A percentile compares a stretch with the other conserved stretches of the same genome.
These are phyloP conservation scores for Hucho hucho DNA, from an alignment of 2,113 vertebrate species.

Conservation along the genomic window DNA sequence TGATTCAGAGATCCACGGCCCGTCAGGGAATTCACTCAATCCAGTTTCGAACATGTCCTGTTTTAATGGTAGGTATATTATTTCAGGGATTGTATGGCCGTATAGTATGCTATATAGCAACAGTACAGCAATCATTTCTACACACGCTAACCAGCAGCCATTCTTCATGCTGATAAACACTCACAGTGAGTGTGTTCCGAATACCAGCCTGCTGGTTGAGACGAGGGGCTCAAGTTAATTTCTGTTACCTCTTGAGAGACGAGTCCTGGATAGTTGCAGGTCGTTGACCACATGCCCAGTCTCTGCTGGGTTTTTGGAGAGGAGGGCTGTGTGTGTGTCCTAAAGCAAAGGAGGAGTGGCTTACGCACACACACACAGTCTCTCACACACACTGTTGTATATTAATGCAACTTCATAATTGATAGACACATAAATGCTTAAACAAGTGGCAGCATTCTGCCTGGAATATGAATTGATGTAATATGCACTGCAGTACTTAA, in stretches of 20 bases:
- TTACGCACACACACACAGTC: no score
- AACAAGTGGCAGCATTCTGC: slow-evolving; percentile 9
- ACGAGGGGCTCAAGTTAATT: background rate
- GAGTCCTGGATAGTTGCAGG: no score
- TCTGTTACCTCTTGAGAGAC: background rate
- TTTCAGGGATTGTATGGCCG: no score
- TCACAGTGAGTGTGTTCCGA: background rate
- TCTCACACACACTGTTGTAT: slow-evolving; percentile 21
- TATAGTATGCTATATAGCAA: background rate
- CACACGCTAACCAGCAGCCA: background rate
- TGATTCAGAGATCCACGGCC: no score
- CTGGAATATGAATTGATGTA: slow-evolving; percentile 37
- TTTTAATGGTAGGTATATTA: no score
- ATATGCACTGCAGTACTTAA: background rate
- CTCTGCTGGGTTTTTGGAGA: background rate
- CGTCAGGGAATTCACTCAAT: no score
- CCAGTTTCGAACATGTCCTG: no score
- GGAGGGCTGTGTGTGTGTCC: no score
- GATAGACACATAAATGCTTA: slow-evolving; percentile 44
- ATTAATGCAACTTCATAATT: slow-evolving; percentile 55
- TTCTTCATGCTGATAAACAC: slow-evolving; percentile 14
- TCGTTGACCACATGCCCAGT: background rate
- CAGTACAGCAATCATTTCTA: slow-evolving; percentile 26
- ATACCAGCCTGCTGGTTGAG: background rate
- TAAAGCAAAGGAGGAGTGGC: no score